These are phyloP conservation scores for Adelges cooleyi DNA, from an alignment of 1,140 invertebrate genomes.

Conservation along the genomic window DNA sequence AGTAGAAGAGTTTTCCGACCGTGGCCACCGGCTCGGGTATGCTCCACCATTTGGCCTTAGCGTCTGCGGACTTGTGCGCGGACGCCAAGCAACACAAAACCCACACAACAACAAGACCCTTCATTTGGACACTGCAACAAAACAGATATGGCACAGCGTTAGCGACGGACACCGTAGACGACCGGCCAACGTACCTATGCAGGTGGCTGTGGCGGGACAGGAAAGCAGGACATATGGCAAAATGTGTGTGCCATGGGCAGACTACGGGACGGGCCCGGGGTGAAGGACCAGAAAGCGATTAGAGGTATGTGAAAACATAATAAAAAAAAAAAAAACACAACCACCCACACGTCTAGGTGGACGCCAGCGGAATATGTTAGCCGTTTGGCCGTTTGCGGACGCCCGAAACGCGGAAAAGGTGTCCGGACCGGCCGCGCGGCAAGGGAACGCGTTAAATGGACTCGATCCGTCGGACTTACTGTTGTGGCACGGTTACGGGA, in stretches of 20 bases:
- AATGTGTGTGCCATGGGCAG: background rate
- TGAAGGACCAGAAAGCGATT: too few relatives aligned
- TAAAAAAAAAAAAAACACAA: background rate
- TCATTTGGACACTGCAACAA: slow-evolving; percentile 17
- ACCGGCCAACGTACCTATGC: too few relatives aligned
- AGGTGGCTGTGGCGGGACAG: background rate
- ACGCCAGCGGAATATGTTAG: background rate
- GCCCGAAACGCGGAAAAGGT: too few relatives aligned
- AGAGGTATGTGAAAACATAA: too few relatives aligned
- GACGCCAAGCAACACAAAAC: background rate
- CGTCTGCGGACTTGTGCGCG: slow-evolving; percentile 1
- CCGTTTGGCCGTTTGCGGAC: background rate
- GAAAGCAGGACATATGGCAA: background rate
- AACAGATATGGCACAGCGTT: background rate
- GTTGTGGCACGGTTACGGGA: background rate
- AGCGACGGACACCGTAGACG: background rate
- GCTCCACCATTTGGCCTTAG: slow-evolving; percentile 29
- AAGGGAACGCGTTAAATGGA: background rate
- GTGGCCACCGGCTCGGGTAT: slow-evolving; percentile 31
- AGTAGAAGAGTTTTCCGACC: slow-evolving; percentile 31
- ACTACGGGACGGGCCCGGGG: background rate
- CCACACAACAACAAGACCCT: background rate
- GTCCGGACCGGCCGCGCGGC: too few relatives aligned
- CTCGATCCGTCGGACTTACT: background rate
- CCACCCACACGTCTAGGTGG: background rate